phyloP scores from a whole-genome alignment of 1,140 invertebrate genomes.

The Drosophila rhopaloa region DNA sequence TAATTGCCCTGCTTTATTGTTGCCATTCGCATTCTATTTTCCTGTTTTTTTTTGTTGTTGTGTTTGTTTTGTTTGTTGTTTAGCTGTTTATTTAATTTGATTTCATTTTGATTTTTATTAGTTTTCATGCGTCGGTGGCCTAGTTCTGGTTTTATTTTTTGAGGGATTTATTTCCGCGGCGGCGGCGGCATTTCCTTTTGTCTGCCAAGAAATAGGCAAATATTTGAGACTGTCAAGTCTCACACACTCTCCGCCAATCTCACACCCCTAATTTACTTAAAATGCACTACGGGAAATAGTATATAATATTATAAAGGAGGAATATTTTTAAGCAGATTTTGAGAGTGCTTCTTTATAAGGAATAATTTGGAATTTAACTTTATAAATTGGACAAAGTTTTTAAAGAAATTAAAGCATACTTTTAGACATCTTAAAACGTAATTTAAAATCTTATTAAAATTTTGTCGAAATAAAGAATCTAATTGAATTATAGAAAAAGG shows the following conservation, averaged over 20 bases:
- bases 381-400: too few relatives aligned
- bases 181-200: slow-evolving; percentile 25
- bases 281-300: neutral
- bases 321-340: too few relatives aligned
- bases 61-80: slow-evolving; percentile 30
- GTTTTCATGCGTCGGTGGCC: slow-evolving; percentile 61
- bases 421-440: neutral
- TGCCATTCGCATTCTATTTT: slow-evolving; percentile 52
- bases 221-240: slow-evolving; percentile 13
- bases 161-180: slow-evolving; percentile 15
- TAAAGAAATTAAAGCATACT: neutral
- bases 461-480: too few relatives aligned
- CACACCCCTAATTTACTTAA: neutral
- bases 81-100: slow-evolving; percentile 76
- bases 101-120: slow-evolving; percentile 82
- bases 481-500: too few relatives aligned
- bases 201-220: slow-evolving; percentile 21
- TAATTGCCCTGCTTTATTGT: slow-evolving; percentile 75
- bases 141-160: slow-evolving; percentile 40
- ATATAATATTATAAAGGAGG: too few relatives aligned
- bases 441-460: too few relatives aligned
- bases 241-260: neutral
- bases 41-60: slow-evolving; percentile 41
- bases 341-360: too few relatives aligned
- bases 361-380: too few relatives aligned